phyloP scores from a whole-genome alignment of 2,113 vertebrate genomes.

The Chloebia gouldiae region DNA sequence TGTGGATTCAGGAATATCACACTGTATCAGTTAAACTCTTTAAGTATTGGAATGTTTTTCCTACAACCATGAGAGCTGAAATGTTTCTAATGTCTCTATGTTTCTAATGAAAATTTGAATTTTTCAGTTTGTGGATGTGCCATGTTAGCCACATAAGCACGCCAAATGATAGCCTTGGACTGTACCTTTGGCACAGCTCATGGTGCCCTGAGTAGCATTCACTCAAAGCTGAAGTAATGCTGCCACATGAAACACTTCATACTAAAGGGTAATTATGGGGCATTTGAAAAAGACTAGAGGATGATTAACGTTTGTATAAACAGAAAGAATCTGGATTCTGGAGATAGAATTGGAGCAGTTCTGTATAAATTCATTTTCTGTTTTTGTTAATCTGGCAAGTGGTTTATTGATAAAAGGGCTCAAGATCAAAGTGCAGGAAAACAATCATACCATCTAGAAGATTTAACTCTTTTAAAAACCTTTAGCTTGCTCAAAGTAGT shows the following conservation, averaged over 20 bases:
- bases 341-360: constrained; percentile 3
- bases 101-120: constrained; percentile 14
- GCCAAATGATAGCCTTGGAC: constrained; percentile 20
- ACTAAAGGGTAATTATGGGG: constrained; percentile 17
- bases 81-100: neutral
- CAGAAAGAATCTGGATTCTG: constrained; percentile 6
- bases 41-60: constrained; percentile 2
- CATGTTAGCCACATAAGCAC: neutral
- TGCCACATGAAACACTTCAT: constrained; percentile 27
- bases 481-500: neutral
- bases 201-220: neutral
- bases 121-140: constrained; percentile 25
- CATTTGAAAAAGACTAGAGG: constrained; percentile 5
- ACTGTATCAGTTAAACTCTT: neutral
- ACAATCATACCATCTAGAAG: neutral
- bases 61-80: neutral
- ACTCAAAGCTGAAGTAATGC: constrained; percentile 21
- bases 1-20: neutral
- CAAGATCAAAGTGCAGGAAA: neutral
- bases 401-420: constrained; percentile 21
- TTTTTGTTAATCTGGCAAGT: constrained; percentile 3
- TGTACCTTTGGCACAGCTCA: constrained; percentile 22
- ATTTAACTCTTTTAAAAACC: neutral
- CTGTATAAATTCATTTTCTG: neutral
- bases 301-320: constrained; percentile 36